Conservation (phyloP, 2,113 vertebrate genomes). For the Scytalopus superciliaris region DNA sequence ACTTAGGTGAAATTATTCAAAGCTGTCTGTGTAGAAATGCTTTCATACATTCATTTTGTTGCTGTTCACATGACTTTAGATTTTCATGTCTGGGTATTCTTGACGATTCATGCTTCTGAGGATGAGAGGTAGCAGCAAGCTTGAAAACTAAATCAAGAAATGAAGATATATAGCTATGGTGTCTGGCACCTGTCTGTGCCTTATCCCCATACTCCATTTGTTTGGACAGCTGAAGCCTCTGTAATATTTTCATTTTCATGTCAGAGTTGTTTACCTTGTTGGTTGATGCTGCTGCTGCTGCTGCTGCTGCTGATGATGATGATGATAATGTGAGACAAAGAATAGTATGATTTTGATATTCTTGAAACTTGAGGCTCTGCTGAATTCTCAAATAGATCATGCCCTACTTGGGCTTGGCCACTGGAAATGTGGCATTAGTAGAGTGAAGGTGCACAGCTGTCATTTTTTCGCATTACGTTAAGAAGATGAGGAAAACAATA, state of each 20-base stretch:
- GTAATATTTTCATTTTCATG: background rate
- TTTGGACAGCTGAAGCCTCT: background rate
- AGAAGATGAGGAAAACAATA: background rate
- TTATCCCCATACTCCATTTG: background rate
- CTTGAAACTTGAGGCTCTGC: background rate
- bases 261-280: background rate
- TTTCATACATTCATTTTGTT: background rate
- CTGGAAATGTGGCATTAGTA: background rate
- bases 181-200: background rate
- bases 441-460: background rate
- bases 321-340: background rate
- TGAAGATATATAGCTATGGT: background rate
- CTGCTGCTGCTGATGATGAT: too few species aligned
- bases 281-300: too few species aligned
- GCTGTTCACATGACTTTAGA: background rate
- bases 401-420: background rate
- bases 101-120: constrained; percentile 21
- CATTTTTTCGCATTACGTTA: background rate
- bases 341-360: background rate
- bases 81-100: background rate
- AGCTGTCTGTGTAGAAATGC: background rate
- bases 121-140: background rate
- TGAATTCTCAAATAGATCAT: background rate
- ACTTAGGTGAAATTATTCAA: constrained; percentile 19
- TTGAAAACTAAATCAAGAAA: background rate